Conservation (phyloP, 1,140 invertebrate species). For the Anoplophora glabripennis region DNA sequence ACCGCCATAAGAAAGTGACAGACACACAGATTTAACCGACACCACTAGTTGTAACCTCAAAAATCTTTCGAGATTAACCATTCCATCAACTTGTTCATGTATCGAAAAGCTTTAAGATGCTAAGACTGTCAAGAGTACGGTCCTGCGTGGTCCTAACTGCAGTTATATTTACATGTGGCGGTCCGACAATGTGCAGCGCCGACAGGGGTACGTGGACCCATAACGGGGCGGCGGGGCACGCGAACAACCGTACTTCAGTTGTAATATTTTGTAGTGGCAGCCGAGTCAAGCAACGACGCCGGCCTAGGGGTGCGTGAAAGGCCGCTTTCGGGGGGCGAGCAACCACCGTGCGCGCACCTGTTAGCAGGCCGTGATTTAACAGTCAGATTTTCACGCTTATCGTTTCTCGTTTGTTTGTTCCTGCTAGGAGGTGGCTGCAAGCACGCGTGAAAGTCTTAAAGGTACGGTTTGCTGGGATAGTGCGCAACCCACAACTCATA, state of each 20-base stretch:
- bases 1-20: no score
- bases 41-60: no score
- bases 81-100: no score
- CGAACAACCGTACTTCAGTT: conserved; percentile 30
- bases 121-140: not conserved
- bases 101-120: no score
- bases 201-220: conserved; percentile 9
- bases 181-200: conserved; percentile 2
- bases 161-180: conserved; percentile 15
- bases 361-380: conserved; percentile 24
- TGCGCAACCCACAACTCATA: no score
- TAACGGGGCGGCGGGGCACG: conserved; percentile 4
- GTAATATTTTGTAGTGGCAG: conserved; percentile 34
- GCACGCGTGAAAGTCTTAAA: no score
- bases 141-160: conserved; percentile 9
- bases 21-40: no score
- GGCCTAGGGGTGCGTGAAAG: not conserved
- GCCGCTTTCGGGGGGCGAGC: conserved; percentile 15
- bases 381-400: conserved; percentile 25
- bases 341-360: conserved; percentile 22
- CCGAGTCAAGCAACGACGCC: conserved; percentile 20
- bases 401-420: no score
- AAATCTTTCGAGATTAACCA: no score
- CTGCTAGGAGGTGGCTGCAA: no score
- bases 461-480: no score